These are phyloP conservation scores for Ahaetulla prasina DNA, from an alignment of 2,113 vertebrate species.

Conservation along the genomic window DNA sequence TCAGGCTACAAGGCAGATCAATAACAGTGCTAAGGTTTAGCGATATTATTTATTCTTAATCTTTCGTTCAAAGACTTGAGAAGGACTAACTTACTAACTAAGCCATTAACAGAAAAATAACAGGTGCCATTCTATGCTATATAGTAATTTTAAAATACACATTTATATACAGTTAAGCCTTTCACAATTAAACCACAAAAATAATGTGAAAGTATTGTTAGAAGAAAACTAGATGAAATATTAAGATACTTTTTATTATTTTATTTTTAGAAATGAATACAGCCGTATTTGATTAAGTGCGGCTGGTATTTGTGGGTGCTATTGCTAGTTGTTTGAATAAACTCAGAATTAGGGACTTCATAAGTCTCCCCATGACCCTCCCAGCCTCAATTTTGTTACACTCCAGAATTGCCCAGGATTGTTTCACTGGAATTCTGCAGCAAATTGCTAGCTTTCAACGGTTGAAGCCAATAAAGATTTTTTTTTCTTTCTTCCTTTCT, in stretches of 20 bases:
- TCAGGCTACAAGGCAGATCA: slow-evolving; percentile 28
- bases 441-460: not conserved
- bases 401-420: not conserved
- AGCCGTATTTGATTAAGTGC: not conserved
- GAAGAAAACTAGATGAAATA: not conserved
- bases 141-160: slow-evolving; percentile 45
- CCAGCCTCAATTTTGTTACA: not conserved
- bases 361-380: not conserved
- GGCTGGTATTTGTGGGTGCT: not conserved
- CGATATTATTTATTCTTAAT: slow-evolving; percentile 11
- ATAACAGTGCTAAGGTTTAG: slow-evolving; percentile 11
- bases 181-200: not conserved
- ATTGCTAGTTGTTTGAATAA: not conserved
- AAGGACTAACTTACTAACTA: slow-evolving; percentile 7
- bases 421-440: not conserved
- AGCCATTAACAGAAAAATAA: slow-evolving; percentile 35
- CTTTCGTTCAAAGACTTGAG: slow-evolving; percentile 8
- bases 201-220: not conserved
- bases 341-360: not conserved
- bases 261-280: not conserved
- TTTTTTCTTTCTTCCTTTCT: not conserved
- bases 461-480: not conserved
- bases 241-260: not conserved
- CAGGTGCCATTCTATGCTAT: slow-evolving; percentile 38
- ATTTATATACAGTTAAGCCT: not conserved